Percentiles rank a stretch among this genome's conserved stretches.
These are phyloP conservation scores for Tromatobia lineatoria DNA, from an alignment of 2,888 invertebrate species.

Conservation along the genomic window DNA sequence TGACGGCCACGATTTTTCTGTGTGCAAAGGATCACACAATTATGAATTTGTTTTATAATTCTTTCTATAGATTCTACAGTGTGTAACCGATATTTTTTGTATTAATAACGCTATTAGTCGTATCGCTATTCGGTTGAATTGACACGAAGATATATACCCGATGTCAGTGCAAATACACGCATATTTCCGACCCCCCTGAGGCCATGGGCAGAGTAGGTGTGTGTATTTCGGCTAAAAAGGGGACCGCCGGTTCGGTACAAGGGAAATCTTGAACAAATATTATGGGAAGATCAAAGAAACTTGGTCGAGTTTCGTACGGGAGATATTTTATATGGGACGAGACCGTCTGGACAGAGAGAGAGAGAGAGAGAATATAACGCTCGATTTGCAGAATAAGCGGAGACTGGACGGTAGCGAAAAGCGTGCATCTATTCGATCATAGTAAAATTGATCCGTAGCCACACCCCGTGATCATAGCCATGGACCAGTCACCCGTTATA, in stretches of 20 bases:
- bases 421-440: slow-evolving; percentile 49
- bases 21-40: too few species aligned
- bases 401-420: slow-evolving; percentile 64
- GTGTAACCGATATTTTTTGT: background rate
- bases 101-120: background rate
- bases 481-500: slow-evolving; percentile 41
- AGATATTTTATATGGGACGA: slow-evolving; percentile 56
- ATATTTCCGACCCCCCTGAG: slow-evolving; percentile 22
- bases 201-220: slow-evolving; percentile 5
- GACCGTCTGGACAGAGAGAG: slow-evolving; percentile 1
- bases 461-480: slow-evolving; percentile 54
- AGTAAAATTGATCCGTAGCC: slow-evolving; percentile 73
- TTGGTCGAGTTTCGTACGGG: slow-evolving; percentile 44
- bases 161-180: background rate
- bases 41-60: background rate
- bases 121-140: slow-evolving; percentile 32
- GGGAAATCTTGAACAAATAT: slow-evolving; percentile 65
- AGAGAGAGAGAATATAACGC: slow-evolving; percentile 63
- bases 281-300: slow-evolving; percentile 66
- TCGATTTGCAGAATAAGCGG: slow-evolving; percentile 76
- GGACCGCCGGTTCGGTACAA: slow-evolving; percentile 24
- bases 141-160: slow-evolving; percentile 10
- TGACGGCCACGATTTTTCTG: too few species aligned
- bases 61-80: slow-evolving; percentile 13
- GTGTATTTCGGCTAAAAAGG: slow-evolving; percentile 40